Base-by-base conservation (phyloP, 1,140 invertebrate species). In the Drosophila carrolli region DNA sequence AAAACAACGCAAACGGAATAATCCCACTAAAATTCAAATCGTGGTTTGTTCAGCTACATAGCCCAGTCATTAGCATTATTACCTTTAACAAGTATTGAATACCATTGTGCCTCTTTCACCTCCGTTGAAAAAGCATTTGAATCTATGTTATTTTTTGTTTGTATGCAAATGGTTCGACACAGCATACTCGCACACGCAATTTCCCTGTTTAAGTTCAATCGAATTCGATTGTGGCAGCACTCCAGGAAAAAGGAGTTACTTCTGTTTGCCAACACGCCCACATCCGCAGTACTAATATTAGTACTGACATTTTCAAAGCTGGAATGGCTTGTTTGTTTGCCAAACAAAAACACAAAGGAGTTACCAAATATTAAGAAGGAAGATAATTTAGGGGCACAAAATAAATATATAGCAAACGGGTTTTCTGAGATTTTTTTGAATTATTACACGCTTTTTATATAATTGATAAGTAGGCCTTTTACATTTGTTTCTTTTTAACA, bases 131-230 rank as follows among this genome's bases (percentile, higher is more conserved):
- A 5, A 19, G 9, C 37, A 27, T 59, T 60, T 62, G 59, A 62
- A 59, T 32, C 27, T 27, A 14, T 63, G 60, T 63, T 63, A 60
- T 63, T 43, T 63, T 60, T 63, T 19, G 46, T 68, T 16, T 54
- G 19, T 68, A 66, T 66, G 65, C 65, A 68, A 68, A 68, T 68
- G 32, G 61, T 32, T 54, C 27, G 10, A 37, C 65, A 50, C 23
- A 23, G 23, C 23, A 23, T 23, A 23, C 23, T 29, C 38, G 48
- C 51, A 51, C 65, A 66, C 60, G 65, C 61, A 44, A 68, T 44
- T 68, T 54, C 32, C 65, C 27, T 68, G 61, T 66, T 54, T 66
- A 23, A 66, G 47, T 53, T 66, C 47, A 66, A 46, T 68, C 27
- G 29, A 38, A 66, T 66, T 54, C 65, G 32, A 66, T 54, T 66